Percentiles rank a stretch among this genome's conserved stretches.
phyloP scores from a whole-genome alignment of 1,140 invertebrate genomes.

The Bombus picipes region DNA sequence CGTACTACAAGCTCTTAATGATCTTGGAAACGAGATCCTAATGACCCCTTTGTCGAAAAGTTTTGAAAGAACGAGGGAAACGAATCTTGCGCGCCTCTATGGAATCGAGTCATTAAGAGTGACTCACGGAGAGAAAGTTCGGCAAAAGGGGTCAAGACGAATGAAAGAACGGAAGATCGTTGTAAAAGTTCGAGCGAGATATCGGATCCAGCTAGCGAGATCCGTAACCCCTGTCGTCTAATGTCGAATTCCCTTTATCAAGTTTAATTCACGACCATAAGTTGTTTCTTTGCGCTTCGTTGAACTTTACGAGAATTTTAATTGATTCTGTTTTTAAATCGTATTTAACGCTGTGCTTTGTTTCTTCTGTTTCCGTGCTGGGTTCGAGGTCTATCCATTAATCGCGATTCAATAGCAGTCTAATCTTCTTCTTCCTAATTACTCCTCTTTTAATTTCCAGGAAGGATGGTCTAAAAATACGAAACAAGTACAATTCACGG shows the following conservation, averaged over 20 bases:
- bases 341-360: background rate
- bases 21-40: slow-evolving; percentile 31
- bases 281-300: slow-evolving; percentile 12
- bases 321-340: slow-evolving; percentile 11
- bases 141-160: slow-evolving; percentile 31
- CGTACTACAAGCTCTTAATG: slow-evolving; percentile 22
- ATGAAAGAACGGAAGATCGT: slow-evolving; percentile 10
- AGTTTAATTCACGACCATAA: slow-evolving; percentile 30
- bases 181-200: slow-evolving; percentile 30
- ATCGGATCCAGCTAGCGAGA: slow-evolving; percentile 4
- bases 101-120: slow-evolving; percentile 45
- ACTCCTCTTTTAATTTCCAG: background rate
- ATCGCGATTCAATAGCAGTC: background rate
- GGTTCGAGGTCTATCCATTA: background rate
- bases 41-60: slow-evolving; percentile 41
- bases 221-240: background rate
- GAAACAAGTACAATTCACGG: background rate
- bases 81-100: slow-evolving; percentile 1
- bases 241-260: background rate
- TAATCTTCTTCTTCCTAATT: background rate
- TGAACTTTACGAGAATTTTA: slow-evolving; percentile 2
- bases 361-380: background rate
- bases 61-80: slow-evolving; percentile 28
- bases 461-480: background rate
- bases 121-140: slow-evolving; percentile 38